Evolutionary conservation across 2,113 vertebrate species (phyloP).

Genomic region (Megalops atlanticus): DNA sequence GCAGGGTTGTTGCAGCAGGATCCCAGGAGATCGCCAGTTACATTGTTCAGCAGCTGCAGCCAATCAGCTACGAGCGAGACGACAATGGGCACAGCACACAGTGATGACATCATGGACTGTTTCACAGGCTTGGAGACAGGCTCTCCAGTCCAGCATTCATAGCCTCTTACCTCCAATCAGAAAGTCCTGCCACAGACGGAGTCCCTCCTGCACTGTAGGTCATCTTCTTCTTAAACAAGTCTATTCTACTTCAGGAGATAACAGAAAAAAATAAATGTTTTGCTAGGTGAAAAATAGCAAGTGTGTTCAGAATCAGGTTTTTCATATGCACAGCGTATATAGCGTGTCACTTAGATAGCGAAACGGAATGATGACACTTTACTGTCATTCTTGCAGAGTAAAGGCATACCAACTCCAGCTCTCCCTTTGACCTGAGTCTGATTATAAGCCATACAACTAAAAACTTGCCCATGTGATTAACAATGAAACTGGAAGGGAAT

Average conservation of each 20-base stretch:
- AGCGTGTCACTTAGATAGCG: background rate
- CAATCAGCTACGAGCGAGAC: constrained; percentile 77
- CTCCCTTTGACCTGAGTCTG: background rate
- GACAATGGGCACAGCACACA: constrained; percentile 58
- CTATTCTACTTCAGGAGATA: no score
- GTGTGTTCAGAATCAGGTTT: no score
- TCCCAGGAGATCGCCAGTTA: constrained; percentile 76
- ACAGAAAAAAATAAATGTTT: no score
- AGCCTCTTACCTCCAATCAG: constrained; percentile 47
- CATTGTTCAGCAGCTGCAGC: constrained; percentile 79
- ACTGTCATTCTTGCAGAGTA: background rate
- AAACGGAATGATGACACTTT: background rate
- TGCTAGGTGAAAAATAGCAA: no score
- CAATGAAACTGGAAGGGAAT: no score
- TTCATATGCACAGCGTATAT: background rate
- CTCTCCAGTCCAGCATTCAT: background rate
- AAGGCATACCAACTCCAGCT: background rate
- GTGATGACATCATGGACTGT: background rate
- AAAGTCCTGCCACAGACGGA: constrained; percentile 37
- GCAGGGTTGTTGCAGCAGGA: constrained; percentile 81
- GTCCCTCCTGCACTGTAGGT: constrained; percentile 31
- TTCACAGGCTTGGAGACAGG: background rate
- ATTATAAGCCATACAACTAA: background rate
- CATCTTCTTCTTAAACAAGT: constrained; percentile 24
- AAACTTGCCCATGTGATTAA: no score